Percentiles rank a stretch among this genome's conserved stretches.
phyloP scores from a whole-genome alignment of 1,140 invertebrate genomes.

The Neodiprion virginianus region DNA sequence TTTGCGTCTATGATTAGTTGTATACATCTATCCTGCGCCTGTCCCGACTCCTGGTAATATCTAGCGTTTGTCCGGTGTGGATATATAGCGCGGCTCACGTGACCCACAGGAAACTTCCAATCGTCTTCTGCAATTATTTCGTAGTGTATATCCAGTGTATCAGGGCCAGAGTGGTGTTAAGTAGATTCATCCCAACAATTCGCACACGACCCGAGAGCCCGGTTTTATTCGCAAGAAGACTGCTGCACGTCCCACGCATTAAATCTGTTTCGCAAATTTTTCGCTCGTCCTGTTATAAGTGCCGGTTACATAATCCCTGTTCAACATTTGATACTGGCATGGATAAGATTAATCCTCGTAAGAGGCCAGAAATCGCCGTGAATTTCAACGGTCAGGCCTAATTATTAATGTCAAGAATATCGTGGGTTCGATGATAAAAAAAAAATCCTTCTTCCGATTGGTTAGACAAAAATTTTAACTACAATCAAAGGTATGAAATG shows the following conservation, averaged over 20 bases:
- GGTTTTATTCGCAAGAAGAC: slow-evolving; percentile 43
- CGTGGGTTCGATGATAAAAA: no score
- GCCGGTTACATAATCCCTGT: background rate
- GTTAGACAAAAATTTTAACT: no score
- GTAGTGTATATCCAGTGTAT: slow-evolving; percentile 41
- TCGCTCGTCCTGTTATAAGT: background rate
- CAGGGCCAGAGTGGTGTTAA: slow-evolving; percentile 55
- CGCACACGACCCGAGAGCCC: slow-evolving; percentile 22
- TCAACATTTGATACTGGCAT: background rate
- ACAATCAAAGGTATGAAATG: no score
- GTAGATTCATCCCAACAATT: slow-evolving; percentile 45
- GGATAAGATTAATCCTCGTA: no score
- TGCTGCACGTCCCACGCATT: slow-evolving; percentile 53
- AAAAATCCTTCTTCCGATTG: no score
- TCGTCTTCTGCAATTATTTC: slow-evolving; percentile 60
- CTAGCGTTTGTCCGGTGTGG: no score
- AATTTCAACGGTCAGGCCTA: no score
- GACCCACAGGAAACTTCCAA: slow-evolving; percentile 61
- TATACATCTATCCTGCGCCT: no score
- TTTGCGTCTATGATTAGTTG: no score
- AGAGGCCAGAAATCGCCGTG: no score
- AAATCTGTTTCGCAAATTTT: slow-evolving; percentile 60
- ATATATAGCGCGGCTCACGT: slow-evolving; percentile 49
- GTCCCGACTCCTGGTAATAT: no score
- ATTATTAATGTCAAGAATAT: no score